phyloP scores from a whole-genome alignment of 1,140 invertebrate genomes.

The Pissodes strobi region DNA sequence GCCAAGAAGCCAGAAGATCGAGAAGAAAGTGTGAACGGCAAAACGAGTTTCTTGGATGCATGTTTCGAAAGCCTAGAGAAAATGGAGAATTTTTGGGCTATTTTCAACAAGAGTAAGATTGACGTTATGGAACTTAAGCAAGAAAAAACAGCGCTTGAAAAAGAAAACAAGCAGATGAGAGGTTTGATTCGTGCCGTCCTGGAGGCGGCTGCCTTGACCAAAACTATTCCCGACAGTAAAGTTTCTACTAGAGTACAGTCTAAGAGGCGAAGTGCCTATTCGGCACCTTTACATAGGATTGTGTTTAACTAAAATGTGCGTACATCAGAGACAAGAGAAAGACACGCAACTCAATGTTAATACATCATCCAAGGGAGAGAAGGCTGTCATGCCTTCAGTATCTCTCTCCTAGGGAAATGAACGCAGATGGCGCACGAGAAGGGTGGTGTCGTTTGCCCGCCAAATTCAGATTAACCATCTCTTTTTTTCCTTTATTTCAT shows the following conservation, averaged over 20 bases:
- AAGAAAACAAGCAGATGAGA: conserved; percentile 48
- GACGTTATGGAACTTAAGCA: conserved; percentile 41
- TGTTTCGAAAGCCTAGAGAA: conserved; percentile 37
- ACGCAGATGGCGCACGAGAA: no score
- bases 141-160: conserved; percentile 39
- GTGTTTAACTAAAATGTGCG: conserved; percentile 22
- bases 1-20: conserved; percentile 4
- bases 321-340: no score
- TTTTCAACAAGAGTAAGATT: conserved; percentile 46
- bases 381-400: no score
- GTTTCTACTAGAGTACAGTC: conserved; percentile 34
- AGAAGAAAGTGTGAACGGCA: not conserved
- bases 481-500: no score
- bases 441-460: no score
- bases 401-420: no score
- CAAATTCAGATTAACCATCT: no score
- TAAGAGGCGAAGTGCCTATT: conserved; percentile 28
- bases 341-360: no score
- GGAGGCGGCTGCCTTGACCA: conserved; percentile 43
- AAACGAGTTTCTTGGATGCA: conserved; percentile 18
- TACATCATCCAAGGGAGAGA: no score
- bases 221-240: conserved; percentile 30
- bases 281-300: conserved; percentile 38
- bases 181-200: conserved; percentile 43
- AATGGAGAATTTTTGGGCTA: conserved; percentile 45